These are phyloP conservation scores for Coregonus ussuriensis DNA, from an alignment of 2,797 vertebrate species.

Conservation along the genomic window DNA sequence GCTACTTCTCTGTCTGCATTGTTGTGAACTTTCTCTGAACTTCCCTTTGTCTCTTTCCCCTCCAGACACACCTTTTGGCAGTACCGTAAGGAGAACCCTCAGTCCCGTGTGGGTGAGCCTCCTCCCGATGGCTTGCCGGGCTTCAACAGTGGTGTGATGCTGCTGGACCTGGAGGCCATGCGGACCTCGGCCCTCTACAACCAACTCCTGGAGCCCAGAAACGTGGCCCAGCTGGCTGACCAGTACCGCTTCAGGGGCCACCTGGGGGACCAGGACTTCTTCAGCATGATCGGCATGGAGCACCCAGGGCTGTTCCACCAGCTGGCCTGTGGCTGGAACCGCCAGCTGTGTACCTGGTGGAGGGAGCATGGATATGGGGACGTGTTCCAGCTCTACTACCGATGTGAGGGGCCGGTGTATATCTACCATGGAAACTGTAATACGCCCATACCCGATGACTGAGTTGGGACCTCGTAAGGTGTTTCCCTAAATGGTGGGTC, in stretches of 20 bases:
- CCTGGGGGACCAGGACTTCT: slow-evolving; percentile 98
- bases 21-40: background rate
- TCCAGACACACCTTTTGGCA: slow-evolving; percentile 96
- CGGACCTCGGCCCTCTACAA: slow-evolving; percentile 87
- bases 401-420: slow-evolving; percentile 82
- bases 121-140: slow-evolving; percentile 89
- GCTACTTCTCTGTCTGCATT: background rate
- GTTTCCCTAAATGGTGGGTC: background rate
- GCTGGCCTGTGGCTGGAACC: slow-evolving; percentile 93
- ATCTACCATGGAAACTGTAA: slow-evolving; percentile 98
- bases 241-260: slow-evolving; percentile 94
- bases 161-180: slow-evolving; percentile 91
- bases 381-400: slow-evolving; percentile 89
- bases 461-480: slow-evolving; percentile 34
- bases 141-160: slow-evolving; percentile 96
- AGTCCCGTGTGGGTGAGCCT: slow-evolving; percentile 87
- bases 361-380: slow-evolving; percentile 91
- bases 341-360: slow-evolving; percentile 98
- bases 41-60: slow-evolving; percentile 3
- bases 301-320: slow-evolving; percentile 88
- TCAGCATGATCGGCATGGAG: slow-evolving; percentile 97
- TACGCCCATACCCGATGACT: slow-evolving; percentile 86
- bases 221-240: slow-evolving; percentile 82
- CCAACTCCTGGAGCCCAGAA: slow-evolving; percentile 81
- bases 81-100: slow-evolving; percentile 91